Evolutionary conservation across 1,140 invertebrate species (phyloP).

Genomic region (Agrilus planipennis): DNA sequence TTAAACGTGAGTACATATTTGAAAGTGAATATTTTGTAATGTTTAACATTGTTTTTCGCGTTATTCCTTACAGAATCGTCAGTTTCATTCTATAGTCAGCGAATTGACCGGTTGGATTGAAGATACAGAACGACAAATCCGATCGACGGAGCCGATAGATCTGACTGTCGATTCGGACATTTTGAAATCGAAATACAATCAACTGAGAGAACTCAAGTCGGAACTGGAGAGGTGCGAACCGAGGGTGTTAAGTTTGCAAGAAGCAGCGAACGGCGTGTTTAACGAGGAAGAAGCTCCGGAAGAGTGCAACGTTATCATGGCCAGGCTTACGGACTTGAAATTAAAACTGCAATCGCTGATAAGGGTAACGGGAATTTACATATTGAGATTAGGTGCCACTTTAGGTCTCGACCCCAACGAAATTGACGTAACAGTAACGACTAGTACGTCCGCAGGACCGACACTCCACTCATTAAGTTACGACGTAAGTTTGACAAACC

Average conservation of each 20-base stretch:
- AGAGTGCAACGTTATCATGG: conserved; percentile 40
- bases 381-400: conserved; percentile 61
- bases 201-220: conserved; percentile 66
- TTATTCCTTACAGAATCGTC: conserved; percentile 50
- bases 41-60: neutral
- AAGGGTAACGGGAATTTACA: conserved; percentile 62
- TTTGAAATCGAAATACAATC: conserved; percentile 60
- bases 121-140: conserved; percentile 60
- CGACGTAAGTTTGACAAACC: conserved; percentile 37
- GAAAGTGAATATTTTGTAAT: neutral
- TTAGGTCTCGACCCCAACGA: conserved; percentile 47
- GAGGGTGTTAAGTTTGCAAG: conserved; percentile 68
- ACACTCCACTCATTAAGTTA: conserved; percentile 37
- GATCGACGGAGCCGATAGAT: conserved; percentile 70
- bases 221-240: conserved; percentile 77
- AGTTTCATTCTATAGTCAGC: conserved; percentile 74
- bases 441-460: conserved; percentile 11
- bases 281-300: conserved; percentile 42
- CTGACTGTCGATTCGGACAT: conserved; percentile 51
- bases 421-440: conserved; percentile 27
- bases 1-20: conserved; percentile 44
- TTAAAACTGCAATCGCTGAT: conserved; percentile 61
- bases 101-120: conserved; percentile 72
- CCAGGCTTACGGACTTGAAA: conserved; percentile 56
- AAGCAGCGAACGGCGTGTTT: conserved; percentile 70